Percentiles rank a stretch among this genome's conserved stretches.
Evolutionary conservation across 2,113 vertebrate genomes (phyloP).

Genomic region (Salvator merianae): DNA sequence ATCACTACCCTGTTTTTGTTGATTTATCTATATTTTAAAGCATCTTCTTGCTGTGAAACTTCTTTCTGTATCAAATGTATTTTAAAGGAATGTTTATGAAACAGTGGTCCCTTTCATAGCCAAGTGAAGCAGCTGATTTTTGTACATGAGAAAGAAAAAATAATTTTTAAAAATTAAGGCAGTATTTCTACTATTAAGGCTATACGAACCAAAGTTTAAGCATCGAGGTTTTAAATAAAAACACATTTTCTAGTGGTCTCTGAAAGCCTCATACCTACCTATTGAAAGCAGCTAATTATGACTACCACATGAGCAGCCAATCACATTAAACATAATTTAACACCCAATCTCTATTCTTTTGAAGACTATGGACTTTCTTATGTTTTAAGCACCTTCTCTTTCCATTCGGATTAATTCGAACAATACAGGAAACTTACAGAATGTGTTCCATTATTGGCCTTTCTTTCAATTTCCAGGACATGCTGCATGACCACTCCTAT

Average conservation of each 20-base stretch:
- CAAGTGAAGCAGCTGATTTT: background rate
- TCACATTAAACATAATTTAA: background rate
- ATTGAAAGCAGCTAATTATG: background rate
- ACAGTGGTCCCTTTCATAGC: background rate
- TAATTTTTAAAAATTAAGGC: too few relatives aligned
- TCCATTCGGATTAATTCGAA: background rate
- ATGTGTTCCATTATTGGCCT: background rate
- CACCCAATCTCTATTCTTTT: background rate
- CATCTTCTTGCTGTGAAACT: too few relatives aligned
- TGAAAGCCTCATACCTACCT: background rate
- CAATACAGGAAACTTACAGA: background rate
- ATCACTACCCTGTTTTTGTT: too few relatives aligned
- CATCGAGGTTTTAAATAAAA: background rate
- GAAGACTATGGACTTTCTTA: background rate
- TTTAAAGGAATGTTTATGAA: background rate
- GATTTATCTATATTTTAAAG: too few relatives aligned
- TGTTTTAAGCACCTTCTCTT: background rate
- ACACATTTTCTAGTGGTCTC: background rate
- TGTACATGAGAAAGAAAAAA: background rate
- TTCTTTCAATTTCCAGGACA: background rate
- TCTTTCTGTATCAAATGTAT: background rate
- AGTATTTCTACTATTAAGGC: background rate
- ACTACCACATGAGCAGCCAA: background rate
- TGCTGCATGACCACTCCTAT: background rate
- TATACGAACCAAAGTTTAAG: background rate